phyloP scores from a whole-genome alignment of 2,797 vertebrate species.

The Mallotus villosus region DNA sequence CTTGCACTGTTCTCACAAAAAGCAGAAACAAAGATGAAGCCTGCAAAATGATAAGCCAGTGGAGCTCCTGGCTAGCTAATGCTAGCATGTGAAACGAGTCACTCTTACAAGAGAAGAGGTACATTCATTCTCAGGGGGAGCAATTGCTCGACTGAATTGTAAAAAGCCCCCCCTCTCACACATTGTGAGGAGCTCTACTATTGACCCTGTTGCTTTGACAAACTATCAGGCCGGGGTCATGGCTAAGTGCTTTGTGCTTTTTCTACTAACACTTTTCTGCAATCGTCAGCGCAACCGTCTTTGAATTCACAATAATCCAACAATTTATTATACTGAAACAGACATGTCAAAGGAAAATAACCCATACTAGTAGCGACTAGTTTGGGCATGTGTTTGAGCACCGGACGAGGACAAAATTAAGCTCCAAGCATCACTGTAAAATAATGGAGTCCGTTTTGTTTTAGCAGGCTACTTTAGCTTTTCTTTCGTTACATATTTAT shows the following conservation, averaged over 20 bases:
- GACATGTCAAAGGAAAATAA: neutral
- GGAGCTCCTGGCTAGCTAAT: neutral
- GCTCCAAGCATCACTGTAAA: slow-evolving; percentile 30
- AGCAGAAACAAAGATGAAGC: slow-evolving; percentile 24
- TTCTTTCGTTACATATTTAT: slow-evolving; percentile 51
- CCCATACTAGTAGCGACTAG: neutral
- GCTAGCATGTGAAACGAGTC: neutral
- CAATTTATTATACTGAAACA: neutral
- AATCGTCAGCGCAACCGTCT: slow-evolving; percentile 1
- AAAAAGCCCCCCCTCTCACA: neutral
- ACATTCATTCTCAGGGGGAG: neutral
- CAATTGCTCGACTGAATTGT: neutral
- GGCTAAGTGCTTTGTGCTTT: slow-evolving; percentile 16
- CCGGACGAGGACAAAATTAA: slow-evolving; percentile 21
- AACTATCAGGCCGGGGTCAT: neutral
- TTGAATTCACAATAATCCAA: neutral
- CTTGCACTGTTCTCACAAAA: slow-evolving; percentile 48
- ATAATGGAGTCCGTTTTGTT: slow-evolving; percentile 32
- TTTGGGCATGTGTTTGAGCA: neutral
- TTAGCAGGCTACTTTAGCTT: slow-evolving; percentile 18
- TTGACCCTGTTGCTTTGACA: slow-evolving; percentile 5
- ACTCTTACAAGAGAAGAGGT: neutral
- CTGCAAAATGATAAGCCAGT: neutral
- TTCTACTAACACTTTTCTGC: slow-evolving; percentile 5
- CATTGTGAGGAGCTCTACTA: neutral